Evolutionary conservation across 2,888 invertebrate species (phyloP).

Genomic region (Laothoe populi): DNA sequence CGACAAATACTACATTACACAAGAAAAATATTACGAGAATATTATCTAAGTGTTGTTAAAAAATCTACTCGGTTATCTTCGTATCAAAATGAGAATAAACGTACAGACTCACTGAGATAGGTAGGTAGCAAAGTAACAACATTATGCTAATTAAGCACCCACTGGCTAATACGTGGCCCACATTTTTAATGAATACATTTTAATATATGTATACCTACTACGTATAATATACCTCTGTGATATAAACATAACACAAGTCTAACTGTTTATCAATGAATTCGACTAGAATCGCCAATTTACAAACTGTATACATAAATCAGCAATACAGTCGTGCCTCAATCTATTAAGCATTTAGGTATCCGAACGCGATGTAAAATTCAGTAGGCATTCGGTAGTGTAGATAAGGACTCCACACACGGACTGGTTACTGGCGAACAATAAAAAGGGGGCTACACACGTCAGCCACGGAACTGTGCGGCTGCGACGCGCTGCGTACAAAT

Average conservation of each 20-base stretch:
- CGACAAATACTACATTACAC: too few species aligned
- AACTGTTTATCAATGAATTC: slow-evolving; percentile 12
- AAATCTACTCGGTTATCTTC: too few species aligned
- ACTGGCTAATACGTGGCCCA: neutral
- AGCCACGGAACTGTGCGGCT: slow-evolving; percentile 62
- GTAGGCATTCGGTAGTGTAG: slow-evolving; percentile 55
- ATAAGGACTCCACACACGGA: slow-evolving; percentile 66
- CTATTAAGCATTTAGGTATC: slow-evolving; percentile 33
- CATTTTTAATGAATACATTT: neutral
- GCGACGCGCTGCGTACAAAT: slow-evolving; percentile 73
- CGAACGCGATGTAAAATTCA: slow-evolving; percentile 17
- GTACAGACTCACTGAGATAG: too few species aligned
- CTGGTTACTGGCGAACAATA: slow-evolving; percentile 66
- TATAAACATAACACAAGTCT: neutral
- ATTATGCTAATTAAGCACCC: too few species aligned
- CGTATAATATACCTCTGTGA: too few species aligned
- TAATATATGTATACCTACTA: neutral
- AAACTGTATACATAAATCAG: slow-evolving; percentile 29
- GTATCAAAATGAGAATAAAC: too few species aligned
- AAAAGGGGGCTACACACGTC: slow-evolving; percentile 63
- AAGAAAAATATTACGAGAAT: neutral
- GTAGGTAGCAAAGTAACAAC: too few species aligned
- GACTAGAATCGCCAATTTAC: slow-evolving; percentile 14
- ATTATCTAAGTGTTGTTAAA: too few species aligned
- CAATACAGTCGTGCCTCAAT: slow-evolving; percentile 31